Base-by-base conservation (phyloP, 1,140 invertebrate genomes). In the Choristoneura fumiferana region DNA sequence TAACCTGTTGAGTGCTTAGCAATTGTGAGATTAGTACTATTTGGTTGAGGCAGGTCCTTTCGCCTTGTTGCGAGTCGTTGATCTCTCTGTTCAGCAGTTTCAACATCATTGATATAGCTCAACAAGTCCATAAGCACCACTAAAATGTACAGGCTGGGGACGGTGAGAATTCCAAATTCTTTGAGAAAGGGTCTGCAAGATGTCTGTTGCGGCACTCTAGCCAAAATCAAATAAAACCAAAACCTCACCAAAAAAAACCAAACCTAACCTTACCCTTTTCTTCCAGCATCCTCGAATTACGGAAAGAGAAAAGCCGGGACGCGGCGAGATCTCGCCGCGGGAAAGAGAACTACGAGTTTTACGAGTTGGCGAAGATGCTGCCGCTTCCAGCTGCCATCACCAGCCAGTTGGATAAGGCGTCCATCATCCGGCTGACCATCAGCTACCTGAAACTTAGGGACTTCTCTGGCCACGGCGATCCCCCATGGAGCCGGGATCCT, bases 281-380 rank as follows among this genome's bases (percentile, higher is more conserved):
- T 93, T 94, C 88, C 94, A 99, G 98, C 89, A 98, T 99, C 77
- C 92, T 99, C 77, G 98, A 99, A 90, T 91, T 99, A 60, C 92
- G 98, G 62, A 99, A 99, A 90, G 98, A 99, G 87, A 99, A 99
- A 87, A 98, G 96, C 40, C 92, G 98, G 73, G 98, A 99, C 87
- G 98, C 98, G 34, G 98, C 98, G 0, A 92, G 98, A 49, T 98
- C 96, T 5, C 90, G 98, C 34, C 92, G 98, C 35, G 98, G 98
- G 17, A 99, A 99, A 78, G 98, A 99, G 90, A 99, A 99, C 91
- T 98, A 96, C 83, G 98, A 99, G 90, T 99, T 99, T 90, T 98
- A 98, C 91, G 98, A 99, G 90, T 91, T 99, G 85, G 98, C 98
- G 62, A 99, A 99, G 91, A 96, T 99, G 95, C 91, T 99, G 67